These are phyloP conservation scores for Alectoris magna DNA, from an alignment of 2,797 vertebrate species.

Conservation along the genomic window DNA sequence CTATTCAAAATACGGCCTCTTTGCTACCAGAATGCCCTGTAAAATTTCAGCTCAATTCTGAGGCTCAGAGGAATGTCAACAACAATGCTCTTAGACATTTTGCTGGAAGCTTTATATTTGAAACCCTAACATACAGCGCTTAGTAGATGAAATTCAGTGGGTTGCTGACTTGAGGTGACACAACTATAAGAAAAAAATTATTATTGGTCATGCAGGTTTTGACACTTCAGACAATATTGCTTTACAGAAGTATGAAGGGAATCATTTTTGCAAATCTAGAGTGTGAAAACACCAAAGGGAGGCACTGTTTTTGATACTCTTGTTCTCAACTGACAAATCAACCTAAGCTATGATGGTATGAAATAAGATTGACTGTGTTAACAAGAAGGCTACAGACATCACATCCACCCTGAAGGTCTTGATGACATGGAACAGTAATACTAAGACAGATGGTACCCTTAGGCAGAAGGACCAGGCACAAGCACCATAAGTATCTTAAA, in stretches of 20 bases:
- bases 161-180: background rate
- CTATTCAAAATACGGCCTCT: background rate
- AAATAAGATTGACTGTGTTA: background rate
- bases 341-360: background rate
- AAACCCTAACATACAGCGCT: background rate
- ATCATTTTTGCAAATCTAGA: background rate
- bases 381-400: background rate
- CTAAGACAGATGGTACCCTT: background rate
- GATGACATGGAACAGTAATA: background rate
- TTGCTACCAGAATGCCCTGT: background rate
- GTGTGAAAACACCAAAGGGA: constrained; percentile 1
- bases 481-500: background rate
- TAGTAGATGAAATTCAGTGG: background rate
- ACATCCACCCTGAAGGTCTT: background rate
- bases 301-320: background rate
- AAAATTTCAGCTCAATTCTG: background rate
- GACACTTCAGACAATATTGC: background rate
- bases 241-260: background rate
- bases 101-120: background rate
- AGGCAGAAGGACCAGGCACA: background rate
- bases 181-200: background rate
- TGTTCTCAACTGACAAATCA: background rate
- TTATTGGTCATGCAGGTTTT: background rate
- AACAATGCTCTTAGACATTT: background rate
- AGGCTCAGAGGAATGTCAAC: background rate